Evolutionary conservation across 2,888 invertebrate species (phyloP).

Genomic region (Heliconius ethilla): DNA sequence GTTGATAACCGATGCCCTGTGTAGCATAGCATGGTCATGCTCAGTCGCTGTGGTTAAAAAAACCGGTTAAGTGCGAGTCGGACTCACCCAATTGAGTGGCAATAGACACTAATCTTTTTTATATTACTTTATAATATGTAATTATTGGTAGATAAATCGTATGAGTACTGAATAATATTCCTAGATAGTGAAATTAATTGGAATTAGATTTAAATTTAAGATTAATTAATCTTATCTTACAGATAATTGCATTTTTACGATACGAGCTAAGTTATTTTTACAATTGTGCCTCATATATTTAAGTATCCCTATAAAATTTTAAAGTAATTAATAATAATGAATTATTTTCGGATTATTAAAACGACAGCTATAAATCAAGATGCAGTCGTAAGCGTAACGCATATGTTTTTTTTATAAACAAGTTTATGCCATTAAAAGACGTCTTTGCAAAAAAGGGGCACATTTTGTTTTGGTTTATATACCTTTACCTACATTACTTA

Average conservation of each 20-base stretch:
- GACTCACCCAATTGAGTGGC: too few relatives aligned
- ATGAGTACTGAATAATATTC: too few relatives aligned
- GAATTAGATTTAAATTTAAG: not conserved
- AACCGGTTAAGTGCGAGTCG: too few relatives aligned
- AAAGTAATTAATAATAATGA: constrained; percentile 6
- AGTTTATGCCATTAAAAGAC: not conserved
- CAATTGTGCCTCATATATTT: constrained; percentile 3
- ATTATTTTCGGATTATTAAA: constrained; percentile 2
- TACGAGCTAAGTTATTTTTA: not conserved
- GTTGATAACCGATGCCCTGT: constrained; percentile 1
- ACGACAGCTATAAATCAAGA: constrained; percentile 9
- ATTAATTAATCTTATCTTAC: constrained; percentile 7
- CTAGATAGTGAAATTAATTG: too few relatives aligned
- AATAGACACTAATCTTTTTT: too few relatives aligned
- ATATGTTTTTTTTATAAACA: not conserved
- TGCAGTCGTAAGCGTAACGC: not conserved
- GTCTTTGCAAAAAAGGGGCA: not conserved
- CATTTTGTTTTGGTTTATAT: constrained; percentile 1
- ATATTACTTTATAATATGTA: too few relatives aligned
- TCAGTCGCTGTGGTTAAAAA: not conserved
- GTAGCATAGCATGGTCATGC: constrained; percentile 4
- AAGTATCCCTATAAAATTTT: not conserved
- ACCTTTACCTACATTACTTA: not conserved
- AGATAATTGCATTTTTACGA: not conserved
- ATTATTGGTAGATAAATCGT: too few relatives aligned